These are phyloP conservation scores for Blastobasis adustella DNA, from an alignment of 2,888 invertebrate genomes.

Conservation along the genomic window DNA sequence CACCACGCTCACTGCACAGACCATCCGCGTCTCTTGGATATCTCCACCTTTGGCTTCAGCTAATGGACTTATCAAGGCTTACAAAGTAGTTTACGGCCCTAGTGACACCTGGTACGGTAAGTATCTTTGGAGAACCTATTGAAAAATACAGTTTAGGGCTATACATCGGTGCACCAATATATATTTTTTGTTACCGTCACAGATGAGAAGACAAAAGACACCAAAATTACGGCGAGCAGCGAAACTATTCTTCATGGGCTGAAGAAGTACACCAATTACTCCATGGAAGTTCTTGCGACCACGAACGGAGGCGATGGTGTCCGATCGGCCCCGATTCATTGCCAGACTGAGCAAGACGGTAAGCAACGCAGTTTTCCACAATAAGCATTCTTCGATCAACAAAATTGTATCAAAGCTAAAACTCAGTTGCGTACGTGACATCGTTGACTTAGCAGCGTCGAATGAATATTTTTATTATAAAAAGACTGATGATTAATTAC, in stretches of 20 bases:
- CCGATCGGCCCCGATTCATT: constrained; percentile 89
- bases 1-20: constrained; percentile 94
- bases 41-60: constrained; percentile 94
- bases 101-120: constrained; percentile 94
- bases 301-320: constrained; percentile 97
- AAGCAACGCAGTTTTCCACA: constrained; percentile 19
- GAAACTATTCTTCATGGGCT: constrained; percentile 95
- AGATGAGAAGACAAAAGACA: constrained; percentile 93
- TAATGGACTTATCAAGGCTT: constrained; percentile 96
- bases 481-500: no score
- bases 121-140: constrained; percentile 35
- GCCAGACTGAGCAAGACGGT: constrained; percentile 97
- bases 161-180: no score
- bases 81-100: constrained; percentile 94
- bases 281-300: constrained; percentile 95
- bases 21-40: constrained; percentile 95
- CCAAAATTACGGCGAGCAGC: constrained; percentile 93
- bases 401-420: background rate
- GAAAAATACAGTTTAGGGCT: no score
- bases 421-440: no score
- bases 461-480: no score
- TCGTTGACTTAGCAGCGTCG: no score
- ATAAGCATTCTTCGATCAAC: background rate
- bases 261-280: constrained; percentile 96
- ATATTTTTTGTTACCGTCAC: background rate